Conservation (phyloP, 2,888 invertebrate genomes). For the Spicauda simplicius region DNA sequence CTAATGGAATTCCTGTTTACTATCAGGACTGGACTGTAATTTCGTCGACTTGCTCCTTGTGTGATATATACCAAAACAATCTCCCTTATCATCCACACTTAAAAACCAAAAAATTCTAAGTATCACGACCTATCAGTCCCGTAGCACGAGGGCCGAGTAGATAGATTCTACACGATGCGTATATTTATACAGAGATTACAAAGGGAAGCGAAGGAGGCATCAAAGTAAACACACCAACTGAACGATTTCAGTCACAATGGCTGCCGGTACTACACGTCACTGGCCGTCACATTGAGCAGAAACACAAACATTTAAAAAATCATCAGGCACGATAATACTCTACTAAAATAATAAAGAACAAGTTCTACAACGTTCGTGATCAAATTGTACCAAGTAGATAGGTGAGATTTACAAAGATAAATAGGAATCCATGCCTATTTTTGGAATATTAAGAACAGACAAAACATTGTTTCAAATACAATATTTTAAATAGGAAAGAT, state of each 20-base stretch:
- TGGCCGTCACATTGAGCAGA: slow-evolving; percentile 77
- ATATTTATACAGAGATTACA: slow-evolving; percentile 47
- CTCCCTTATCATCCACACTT: neutral
- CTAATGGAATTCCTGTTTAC: no score
- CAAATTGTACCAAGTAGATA: slow-evolving; percentile 50
- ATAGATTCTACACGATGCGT: slow-evolving; percentile 12
- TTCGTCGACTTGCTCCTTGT: no score
- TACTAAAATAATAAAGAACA: slow-evolving; percentile 56
- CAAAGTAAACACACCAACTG: slow-evolving; percentile 66
- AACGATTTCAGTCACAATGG: slow-evolving; percentile 69
- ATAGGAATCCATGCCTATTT: slow-evolving; percentile 54
- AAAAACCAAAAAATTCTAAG: slow-evolving; percentile 46
- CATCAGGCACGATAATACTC: slow-evolving; percentile 68
- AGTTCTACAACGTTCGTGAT: slow-evolving; percentile 67
- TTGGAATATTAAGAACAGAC: neutral
- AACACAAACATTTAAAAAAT: slow-evolving; percentile 81
- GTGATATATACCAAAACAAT: no score
- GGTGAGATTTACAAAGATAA: slow-evolving; percentile 64
- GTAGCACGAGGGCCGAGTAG: neutral
- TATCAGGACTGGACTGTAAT: no score
- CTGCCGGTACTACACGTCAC: slow-evolving; percentile 70
- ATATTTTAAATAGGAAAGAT: no score
- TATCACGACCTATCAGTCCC: slow-evolving; percentile 23
- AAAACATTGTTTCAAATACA: no score
- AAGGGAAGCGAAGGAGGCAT: slow-evolving; percentile 60